phyloP scores from a whole-genome alignment of 37 sponge, comb jelly and placozoan genomes.

The Oopsacas minuta region DNA sequence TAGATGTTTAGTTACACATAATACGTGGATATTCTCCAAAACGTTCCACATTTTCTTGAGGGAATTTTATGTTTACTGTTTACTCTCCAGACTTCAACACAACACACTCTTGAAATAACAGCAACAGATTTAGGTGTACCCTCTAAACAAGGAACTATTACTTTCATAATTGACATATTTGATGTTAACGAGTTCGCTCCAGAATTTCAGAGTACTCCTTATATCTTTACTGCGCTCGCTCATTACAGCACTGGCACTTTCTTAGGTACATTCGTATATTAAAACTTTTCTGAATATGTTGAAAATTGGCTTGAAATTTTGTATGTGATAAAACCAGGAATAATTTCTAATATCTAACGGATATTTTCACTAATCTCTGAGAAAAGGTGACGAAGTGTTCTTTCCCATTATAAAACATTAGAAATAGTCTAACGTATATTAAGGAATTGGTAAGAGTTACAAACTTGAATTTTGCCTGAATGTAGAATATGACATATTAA shows the following conservation, averaged over 20 bases:
- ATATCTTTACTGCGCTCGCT: neutral
- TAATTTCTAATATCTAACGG: no score
- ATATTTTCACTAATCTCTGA: no score
- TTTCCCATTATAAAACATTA: no score
- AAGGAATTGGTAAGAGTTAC: no score
- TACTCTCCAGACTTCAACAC: neutral
- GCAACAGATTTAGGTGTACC: neutral
- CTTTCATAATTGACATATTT: neutral
- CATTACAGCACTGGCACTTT: neutral
- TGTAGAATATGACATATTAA: no score
- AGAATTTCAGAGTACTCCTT: neutral
- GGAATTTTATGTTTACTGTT: neutral
- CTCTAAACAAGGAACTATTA: neutral
- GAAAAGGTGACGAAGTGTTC: no score
- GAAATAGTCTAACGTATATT: no score
- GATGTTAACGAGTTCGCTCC: constrained; percentile 9
- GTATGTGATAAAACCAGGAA: no score
- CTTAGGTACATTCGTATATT: neutral
- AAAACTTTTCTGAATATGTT: no score
- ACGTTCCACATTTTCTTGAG: neutral
- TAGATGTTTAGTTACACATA: neutral
- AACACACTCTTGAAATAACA: neutral
- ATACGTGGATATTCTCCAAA: neutral
- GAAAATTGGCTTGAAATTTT: no score
- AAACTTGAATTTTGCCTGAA: no score